Base-by-base conservation (phyloP, 2,113 vertebrate genomes). In the Pleuronectes platessa region DNA sequence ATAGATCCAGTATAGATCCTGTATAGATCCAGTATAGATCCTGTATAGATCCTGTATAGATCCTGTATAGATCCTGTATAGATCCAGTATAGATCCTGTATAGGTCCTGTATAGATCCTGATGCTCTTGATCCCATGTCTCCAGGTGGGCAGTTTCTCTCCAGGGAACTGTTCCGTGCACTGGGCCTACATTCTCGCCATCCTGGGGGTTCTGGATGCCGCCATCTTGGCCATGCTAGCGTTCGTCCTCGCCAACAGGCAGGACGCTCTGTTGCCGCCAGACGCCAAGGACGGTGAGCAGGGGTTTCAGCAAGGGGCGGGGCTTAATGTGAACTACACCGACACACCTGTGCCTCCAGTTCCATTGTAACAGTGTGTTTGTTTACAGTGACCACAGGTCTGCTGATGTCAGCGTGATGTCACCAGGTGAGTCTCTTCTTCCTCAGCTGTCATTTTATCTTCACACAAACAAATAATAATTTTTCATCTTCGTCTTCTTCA, bases 151-250 rank as follows among this genome's bases (percentile, higher is more conserved):
- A 95, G 95, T 61, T 96, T 96, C 88, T 92, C 95, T 20, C 87
- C 93, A 13, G 95, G 95, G 3, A 91, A 92, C 83, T 96, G 95
- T 71, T 91, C 93, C 0, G 86, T 96, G 26, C 94, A 95, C 91
- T 96, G 95, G 95, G 95, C 94, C 42, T 96, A 93, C 72, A 89
- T 95, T n/a, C 86, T 96, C 53, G 95, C 95, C 80, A 74, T 96
- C 26, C 89, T 96, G 72, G 95, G 95, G 0, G 91, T 95, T 15
- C 80, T 95, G 60, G 95, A 96, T 0, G 94, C 95, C 1, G 89
- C 91, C 17, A 95, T 96, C 27, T 88, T 96, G 76, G 91, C 95
- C 56, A 95, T 92, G 0, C 78, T 96, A 49, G 95, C 95, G 2
- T 96, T 96, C 5, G 94, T 96, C 2, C 90, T 96, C 2, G 95